A percentile compares a stretch with the other conserved stretches of the same genome.
These are phyloP conservation scores for Acrobasis repandana DNA, from an alignment of 2,888 invertebrate genomes.

Conservation along the genomic window DNA sequence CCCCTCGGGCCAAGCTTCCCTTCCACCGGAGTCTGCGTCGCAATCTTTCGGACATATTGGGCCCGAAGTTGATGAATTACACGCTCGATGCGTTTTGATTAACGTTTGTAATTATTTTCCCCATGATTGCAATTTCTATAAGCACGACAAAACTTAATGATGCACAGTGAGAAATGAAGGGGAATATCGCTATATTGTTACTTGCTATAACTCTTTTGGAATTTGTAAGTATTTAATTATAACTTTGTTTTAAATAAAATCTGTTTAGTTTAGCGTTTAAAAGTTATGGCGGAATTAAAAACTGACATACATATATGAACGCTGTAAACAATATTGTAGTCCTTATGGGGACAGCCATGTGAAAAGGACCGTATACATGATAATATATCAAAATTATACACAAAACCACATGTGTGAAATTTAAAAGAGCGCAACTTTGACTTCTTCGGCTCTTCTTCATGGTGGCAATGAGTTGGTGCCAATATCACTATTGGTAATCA, in stretches of 20 bases:
- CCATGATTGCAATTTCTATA: conserved; percentile 33
- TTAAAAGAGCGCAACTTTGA: no score
- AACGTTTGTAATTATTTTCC: conserved; percentile 46
- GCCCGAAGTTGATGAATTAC: conserved; percentile 45
- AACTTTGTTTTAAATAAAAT: not conserved
- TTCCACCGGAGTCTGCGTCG: conserved; percentile 1
- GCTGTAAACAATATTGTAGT: no score
- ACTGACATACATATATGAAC: no score
- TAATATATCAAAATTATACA: no score
- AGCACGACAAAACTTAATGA: conserved; percentile 20
- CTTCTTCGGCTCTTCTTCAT: no score
- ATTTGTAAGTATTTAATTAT: conserved; percentile 25
- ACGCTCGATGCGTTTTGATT: conserved; percentile 57
- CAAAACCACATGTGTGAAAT: no score
- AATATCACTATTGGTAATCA: no score
- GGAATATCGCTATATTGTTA: conserved; percentile 28
- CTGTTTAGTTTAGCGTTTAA: no score
- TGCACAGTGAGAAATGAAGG: conserved; percentile 35
- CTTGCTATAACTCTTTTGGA: conserved; percentile 28
- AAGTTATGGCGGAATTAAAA: no score
- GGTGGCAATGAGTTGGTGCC: no score
- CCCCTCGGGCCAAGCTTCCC: not conserved
- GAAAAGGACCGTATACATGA: no score
- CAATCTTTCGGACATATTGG: conserved; percentile 31
- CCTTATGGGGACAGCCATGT: no score